These are phyloP conservation scores for Polyommatus icarus DNA, from an alignment of 2,888 invertebrate species.

Conservation along the genomic window DNA sequence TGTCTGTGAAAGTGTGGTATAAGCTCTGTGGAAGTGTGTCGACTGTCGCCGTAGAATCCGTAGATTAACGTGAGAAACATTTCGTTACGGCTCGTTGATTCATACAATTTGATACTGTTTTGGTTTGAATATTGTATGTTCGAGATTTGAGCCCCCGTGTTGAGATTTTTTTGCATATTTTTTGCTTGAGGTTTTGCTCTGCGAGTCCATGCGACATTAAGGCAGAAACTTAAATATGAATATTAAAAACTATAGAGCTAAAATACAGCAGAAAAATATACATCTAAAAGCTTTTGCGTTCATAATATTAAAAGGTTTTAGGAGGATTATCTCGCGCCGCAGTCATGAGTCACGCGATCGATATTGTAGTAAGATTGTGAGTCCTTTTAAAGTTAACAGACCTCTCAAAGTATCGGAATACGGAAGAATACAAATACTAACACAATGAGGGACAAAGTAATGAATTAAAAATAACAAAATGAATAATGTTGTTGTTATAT, in stretches of 20 bases:
- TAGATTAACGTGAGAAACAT: constrained; percentile 33
- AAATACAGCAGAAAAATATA: no score
- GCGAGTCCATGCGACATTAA: no score
- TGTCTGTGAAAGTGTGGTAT: constrained; percentile 43
- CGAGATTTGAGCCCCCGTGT: not conserved
- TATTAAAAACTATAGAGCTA: no score
- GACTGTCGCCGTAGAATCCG: constrained; percentile 28
- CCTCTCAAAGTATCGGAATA: no score
- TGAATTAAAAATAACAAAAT: no score
- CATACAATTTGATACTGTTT: not conserved
- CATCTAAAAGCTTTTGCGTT: no score
- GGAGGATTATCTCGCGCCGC: not conserved
- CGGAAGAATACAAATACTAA: no score
- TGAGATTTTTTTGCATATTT: not conserved
- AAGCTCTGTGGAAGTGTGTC: constrained; percentile 38
- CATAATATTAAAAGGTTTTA: not conserved
- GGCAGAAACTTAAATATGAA: no score
- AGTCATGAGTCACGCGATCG: not conserved
- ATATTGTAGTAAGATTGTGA: not conserved
- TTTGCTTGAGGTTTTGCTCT: not conserved
- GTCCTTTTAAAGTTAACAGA: not conserved
- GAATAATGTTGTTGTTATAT: not conserved
- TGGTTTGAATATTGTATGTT: not conserved
- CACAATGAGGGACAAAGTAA: no score
- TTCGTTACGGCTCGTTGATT: constrained; percentile 1